Evolutionary conservation across 1,140 invertebrate genomes (phyloP), one percentile per base, ranked within the genome.

Genomic region (Hyles euphorbiae): DNA sequence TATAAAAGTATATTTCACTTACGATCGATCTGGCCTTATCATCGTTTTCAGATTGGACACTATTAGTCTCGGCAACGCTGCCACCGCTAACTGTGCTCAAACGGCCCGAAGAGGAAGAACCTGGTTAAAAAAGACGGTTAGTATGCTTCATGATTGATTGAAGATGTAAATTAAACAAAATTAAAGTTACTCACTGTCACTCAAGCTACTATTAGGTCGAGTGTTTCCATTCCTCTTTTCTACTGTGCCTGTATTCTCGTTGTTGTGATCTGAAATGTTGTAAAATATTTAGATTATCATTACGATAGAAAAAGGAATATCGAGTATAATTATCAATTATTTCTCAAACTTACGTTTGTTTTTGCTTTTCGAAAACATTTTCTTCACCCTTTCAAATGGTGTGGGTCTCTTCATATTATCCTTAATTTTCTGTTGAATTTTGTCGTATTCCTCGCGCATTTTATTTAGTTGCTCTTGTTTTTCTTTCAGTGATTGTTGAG

Each of bases 41-140:
- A 63, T 96, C 95, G 57, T 93, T 92, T 76, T 96, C 95, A 1
- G 95, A 96, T 78, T 96, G 94, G 1, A 94, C 95, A 54, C 95
- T 95, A 72, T 94, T 94, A 62, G 94, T 96, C 69, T 96, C 95
- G 0, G 94, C 95, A 0, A 95, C 89, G 70, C 94, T 95, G 22
- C 92, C 93, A 2, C 93, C 94, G 71, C 94, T 95, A 0, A 92
- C 93, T 2, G 93, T 94, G 71, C 94, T 95, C 66, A 96, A 91
- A 34, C 95, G 91, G 3, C 95, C 95, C 4, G 95, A 95, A 0
- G 95, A 96, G 1, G 94, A 95, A 1, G 94, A 95, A 86, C 93
- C 93, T 94, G 55, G 5, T 6, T 33, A 61, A 72, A 10, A 61
- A 64, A 52, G 4, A 60, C 11, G n/a, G 48, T 61, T 22, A 54